These are phyloP conservation scores for Leptinotarsa texana DNA, from an alignment of 1,140 invertebrate species.

Conservation along the genomic window DNA sequence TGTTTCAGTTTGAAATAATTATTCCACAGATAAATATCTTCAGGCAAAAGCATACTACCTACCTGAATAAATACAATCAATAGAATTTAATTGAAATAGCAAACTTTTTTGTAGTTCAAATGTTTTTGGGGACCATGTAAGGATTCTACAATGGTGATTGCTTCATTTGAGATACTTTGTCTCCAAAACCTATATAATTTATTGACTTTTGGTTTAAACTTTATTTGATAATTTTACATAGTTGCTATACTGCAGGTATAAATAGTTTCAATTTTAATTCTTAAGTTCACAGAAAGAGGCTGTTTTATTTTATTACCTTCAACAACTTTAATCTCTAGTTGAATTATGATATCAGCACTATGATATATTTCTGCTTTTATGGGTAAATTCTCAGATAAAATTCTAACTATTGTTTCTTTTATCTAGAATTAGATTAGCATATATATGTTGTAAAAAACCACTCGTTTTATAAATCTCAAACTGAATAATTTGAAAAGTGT, in stretches of 20 bases:
- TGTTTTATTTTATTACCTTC: not conserved
- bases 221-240: constrained; percentile 4
- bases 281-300: not conserved
- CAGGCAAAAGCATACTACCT: too few species aligned
- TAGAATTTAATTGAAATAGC: too few species aligned
- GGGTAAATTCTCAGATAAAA: not conserved
- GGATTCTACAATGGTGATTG: too few species aligned
- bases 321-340: not conserved
- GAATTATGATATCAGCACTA: not conserved
- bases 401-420: not conserved
- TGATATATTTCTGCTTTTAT: not conserved
- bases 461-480: too few species aligned
- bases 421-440: not conserved
- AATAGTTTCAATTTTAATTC: not conserved
- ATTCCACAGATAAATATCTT: too few species aligned
- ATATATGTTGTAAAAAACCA: too few species aligned
- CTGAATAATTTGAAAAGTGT: too few species aligned
- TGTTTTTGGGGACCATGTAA: too few species aligned
- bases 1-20: too few species aligned
- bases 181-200: not conserved
- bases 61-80: too few species aligned
- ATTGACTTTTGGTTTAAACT: not conserved
- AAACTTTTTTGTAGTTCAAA: too few species aligned
- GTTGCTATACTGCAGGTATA: constrained; percentile 3
- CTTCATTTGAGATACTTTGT: too few species aligned